Conservation (phyloP, 2,797 vertebrate species). For the Acipenser oxyrinchus region DNA sequence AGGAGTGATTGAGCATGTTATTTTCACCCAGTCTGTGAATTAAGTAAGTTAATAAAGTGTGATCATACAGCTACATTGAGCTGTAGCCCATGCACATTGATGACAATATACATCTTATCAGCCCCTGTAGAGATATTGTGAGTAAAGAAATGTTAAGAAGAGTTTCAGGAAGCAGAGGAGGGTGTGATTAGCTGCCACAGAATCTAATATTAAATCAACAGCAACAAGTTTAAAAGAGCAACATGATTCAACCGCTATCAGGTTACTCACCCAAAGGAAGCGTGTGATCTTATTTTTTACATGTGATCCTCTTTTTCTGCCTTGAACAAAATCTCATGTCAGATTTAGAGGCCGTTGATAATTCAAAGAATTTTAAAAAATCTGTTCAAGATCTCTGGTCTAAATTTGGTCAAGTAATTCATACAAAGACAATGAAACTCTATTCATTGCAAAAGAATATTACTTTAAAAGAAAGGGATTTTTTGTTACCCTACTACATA, state of each 20-base stretch:
- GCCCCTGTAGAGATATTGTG: background rate
- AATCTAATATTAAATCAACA: slow-evolving; percentile 33
- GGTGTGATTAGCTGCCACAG: slow-evolving; percentile 25
- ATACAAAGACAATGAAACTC: too few species aligned
- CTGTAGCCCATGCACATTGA: slow-evolving; percentile 17
- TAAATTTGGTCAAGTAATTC: too few species aligned
- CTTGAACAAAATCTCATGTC: too few species aligned
- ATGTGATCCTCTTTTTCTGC: too few species aligned
- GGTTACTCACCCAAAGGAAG: slow-evolving; percentile 19
- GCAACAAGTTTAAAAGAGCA: slow-evolving; percentile 9
- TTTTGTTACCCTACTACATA: too few species aligned
- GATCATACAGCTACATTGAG: slow-evolving; percentile 35
- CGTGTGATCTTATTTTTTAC: too few species aligned
- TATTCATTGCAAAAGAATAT: too few species aligned
- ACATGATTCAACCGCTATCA: slow-evolving; percentile 36
- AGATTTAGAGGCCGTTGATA: too few species aligned
- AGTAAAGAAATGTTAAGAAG: slow-evolving; percentile 41
- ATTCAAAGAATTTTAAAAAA: too few species aligned
- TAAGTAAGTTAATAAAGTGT: slow-evolving; percentile 15
- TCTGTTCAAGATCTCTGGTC: too few species aligned
- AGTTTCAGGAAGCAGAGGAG: background rate
- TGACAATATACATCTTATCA: slow-evolving; percentile 38
- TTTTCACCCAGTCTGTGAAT: slow-evolving; percentile 12
- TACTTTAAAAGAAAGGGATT: too few species aligned
- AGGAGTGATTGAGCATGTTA: slow-evolving; percentile 35